Evolutionary conservation across 2,797 vertebrate species (phyloP).

Genomic region (Pseudocheirus occidentalis): DNA sequence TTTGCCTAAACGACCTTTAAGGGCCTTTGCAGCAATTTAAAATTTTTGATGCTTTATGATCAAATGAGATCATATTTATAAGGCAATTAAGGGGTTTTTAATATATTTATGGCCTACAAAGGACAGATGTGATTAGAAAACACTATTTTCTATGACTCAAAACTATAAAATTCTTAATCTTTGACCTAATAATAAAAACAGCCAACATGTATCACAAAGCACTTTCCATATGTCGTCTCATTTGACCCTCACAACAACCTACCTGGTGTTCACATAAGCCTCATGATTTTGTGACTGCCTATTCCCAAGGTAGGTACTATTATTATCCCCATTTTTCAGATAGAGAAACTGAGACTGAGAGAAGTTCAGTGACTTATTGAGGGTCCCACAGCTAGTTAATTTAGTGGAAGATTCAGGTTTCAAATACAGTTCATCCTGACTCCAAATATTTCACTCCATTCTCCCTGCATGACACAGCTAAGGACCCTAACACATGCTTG

Average conservation of each 20-base stretch:
- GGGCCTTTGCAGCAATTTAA: neutral
- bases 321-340: neutral
- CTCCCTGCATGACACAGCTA: neutral
- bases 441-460: neutral
- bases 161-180: neutral
- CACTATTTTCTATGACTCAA: neutral
- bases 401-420: neutral
- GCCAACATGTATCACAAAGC: neutral
- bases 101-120: neutral
- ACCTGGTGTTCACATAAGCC: neutral
- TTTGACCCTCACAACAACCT: neutral
- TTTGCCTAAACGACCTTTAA: neutral
- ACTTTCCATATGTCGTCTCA: neutral
- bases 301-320: neutral
- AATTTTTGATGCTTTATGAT: neutral
- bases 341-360: neutral
- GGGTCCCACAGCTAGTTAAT: neutral
- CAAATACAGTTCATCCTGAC: neutral
- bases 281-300: neutral
- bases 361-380: neutral
- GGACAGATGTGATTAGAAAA: neutral
- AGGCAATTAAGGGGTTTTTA: neutral
- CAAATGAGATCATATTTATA: neutral
- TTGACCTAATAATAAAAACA: neutral
- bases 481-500: neutral